phyloP scores from a whole-genome alignment of 2,113 vertebrate genomes.

The Callopanchax toddi region DNA sequence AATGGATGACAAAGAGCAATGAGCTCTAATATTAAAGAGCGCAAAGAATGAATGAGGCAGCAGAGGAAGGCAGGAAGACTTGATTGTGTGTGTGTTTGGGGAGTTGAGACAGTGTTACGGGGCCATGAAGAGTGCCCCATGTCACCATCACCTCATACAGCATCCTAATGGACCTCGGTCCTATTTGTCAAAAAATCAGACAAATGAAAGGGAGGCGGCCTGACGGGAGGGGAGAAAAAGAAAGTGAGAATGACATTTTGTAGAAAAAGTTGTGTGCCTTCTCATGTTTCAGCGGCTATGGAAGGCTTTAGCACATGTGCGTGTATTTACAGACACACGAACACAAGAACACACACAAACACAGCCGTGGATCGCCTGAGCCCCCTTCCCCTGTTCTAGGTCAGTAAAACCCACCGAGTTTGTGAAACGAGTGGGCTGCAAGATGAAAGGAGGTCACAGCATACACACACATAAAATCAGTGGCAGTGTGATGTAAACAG shows the following conservation, averaged over 20 bases:
- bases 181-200: slow-evolving; percentile 73
- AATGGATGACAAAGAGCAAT: slow-evolving; percentile 67
- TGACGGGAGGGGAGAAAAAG: slow-evolving; percentile 36
- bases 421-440: slow-evolving; percentile 64
- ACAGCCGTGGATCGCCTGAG: slow-evolving; percentile 51
- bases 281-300: slow-evolving; percentile 66
- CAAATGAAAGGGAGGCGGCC: slow-evolving; percentile 58
- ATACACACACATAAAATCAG: slow-evolving; percentile 25
- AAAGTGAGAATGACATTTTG: slow-evolving; percentile 70
- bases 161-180: slow-evolving; percentile 71
- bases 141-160: slow-evolving; percentile 79
- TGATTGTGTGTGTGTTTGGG: slow-evolving; percentile 37
- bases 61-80: slow-evolving; percentile 29
- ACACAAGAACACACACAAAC: slow-evolving; percentile 14
- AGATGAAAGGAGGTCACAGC: slow-evolving; percentile 75
- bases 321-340: slow-evolving; percentile 54
- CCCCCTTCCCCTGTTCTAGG: slow-evolving; percentile 56
- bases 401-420: slow-evolving; percentile 66
- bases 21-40: slow-evolving; percentile 70
- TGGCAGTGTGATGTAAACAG: slow-evolving; percentile 9
- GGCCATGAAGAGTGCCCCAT: slow-evolving; percentile 60
- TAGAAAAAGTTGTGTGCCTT: slow-evolving; percentile 67
- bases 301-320: slow-evolving; percentile 59
- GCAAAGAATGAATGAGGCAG: slow-evolving; percentile 47
- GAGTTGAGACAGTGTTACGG: slow-evolving; percentile 54